These are phyloP conservation scores for Speoplatyrhinus poulsoni DNA, from an alignment of 2,113 vertebrate species.

Conservation along the genomic window DNA sequence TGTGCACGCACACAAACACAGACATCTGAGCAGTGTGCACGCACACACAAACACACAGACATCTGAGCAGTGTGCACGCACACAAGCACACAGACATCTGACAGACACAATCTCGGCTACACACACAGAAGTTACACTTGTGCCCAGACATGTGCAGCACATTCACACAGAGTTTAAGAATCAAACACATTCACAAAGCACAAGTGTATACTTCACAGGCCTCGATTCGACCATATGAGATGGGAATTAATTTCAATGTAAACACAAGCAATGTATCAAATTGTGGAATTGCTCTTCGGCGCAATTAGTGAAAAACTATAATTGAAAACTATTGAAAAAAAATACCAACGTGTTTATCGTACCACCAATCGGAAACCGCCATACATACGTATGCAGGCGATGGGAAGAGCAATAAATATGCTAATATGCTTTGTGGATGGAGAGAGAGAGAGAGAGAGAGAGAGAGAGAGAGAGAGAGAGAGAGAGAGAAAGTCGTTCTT, in stretches of 20 bases:
- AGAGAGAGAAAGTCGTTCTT: not conserved
- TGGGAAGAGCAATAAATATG: too few species aligned
- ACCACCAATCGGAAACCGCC: too few species aligned
- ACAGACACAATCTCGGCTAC: not conserved
- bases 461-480: not conserved
- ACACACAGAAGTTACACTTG: not conserved
- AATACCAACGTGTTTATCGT: too few species aligned
- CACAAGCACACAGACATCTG: not conserved
- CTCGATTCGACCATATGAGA: too few species aligned
- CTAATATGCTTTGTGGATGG: too few species aligned
- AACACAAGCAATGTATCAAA: too few species aligned
- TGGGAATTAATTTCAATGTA: too few species aligned
- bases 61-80: constrained; percentile 5
- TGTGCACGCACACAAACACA: not conserved
- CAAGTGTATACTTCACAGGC: not conserved
- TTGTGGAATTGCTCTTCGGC: too few species aligned
- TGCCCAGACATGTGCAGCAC: not conserved
- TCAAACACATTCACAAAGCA: not conserved
- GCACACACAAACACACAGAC: not conserved
- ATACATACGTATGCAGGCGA: too few species aligned
- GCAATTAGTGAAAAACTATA: too few species aligned
- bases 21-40: not conserved
- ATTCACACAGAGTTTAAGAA: not conserved
- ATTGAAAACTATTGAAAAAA: too few species aligned
- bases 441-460: not conserved